phyloP scores from a whole-genome alignment of 2,113 vertebrate genomes.

The Phrynosoma platyrhinos region DNA sequence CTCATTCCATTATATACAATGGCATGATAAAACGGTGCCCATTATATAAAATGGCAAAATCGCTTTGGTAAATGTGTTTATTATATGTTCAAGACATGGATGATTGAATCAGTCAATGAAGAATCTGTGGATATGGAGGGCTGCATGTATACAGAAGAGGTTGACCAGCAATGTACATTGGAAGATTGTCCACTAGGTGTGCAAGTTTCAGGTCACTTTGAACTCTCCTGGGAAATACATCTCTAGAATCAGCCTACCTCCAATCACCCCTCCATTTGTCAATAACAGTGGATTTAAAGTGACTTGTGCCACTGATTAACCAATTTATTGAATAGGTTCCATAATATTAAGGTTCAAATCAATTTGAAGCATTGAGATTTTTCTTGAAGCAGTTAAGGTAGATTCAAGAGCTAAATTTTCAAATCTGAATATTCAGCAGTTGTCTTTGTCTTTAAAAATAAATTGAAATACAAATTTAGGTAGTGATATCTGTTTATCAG shows the following conservation, averaged over 20 bases:
- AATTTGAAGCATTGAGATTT: slow-evolving; percentile 12
- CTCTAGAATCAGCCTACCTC: neutral
- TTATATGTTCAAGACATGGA: too few species aligned
- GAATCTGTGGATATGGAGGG: too few species aligned
- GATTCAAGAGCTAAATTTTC: neutral
- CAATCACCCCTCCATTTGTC: neutral
- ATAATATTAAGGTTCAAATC: slow-evolving; percentile 13
- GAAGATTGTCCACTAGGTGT: too few species aligned
- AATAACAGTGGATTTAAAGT: slow-evolving; percentile 3
- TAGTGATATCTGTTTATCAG: slow-evolving; percentile 30
- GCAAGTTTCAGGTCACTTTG: neutral
- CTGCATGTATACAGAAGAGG: too few species aligned
- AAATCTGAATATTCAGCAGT: slow-evolving; percentile 22
- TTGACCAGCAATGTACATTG: too few species aligned
- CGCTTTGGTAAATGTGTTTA: too few species aligned
- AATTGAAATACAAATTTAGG: slow-evolving; percentile 35
- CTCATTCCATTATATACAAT: too few species aligned
- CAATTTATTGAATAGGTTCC: neutral
- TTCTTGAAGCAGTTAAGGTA: slow-evolving; percentile 1
- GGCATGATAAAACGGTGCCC: too few species aligned
- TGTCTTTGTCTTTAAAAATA: slow-evolving; percentile 13
- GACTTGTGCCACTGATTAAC: slow-evolving; percentile 11
- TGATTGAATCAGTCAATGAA: too few species aligned
- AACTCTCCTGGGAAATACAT: neutral
- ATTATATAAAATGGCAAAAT: too few species aligned